Evolutionary conservation across 2,797 vertebrate genomes (phyloP).

Genomic region (Meriones psammophilus): DNA sequence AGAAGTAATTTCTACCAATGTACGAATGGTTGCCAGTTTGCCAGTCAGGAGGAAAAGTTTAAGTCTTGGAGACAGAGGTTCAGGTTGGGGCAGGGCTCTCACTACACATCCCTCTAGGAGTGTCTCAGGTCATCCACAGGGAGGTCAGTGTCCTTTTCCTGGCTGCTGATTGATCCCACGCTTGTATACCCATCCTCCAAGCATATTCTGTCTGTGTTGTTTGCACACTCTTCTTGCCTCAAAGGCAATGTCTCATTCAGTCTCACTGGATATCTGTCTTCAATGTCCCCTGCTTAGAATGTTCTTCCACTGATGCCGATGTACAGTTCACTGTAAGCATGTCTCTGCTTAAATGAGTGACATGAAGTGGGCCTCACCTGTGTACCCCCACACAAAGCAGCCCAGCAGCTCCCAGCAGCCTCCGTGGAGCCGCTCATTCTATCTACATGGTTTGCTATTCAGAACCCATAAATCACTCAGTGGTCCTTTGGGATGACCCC

Average conservation of each 20-base stretch:
- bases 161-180: neutral
- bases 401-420: neutral
- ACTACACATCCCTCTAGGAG: neutral
- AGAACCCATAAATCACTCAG: fast-evolving
- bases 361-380: neutral
- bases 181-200: fast-evolving
- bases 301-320: neutral
- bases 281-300: fast-evolving
- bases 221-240: neutral
- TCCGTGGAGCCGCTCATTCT: fast-evolving
- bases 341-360: neutral
- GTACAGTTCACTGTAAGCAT: neutral
- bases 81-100: too few relatives aligned
- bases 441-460: fast-evolving
- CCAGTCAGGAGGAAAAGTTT: fast-evolving
- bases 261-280: neutral
- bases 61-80: neutral
- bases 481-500: fast-evolving
- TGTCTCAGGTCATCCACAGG: neutral
- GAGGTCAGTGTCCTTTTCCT: fast-evolving
- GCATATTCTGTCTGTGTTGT: neutral
- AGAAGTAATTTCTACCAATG: neutral
- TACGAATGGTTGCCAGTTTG: neutral
- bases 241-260: fast-evolving
- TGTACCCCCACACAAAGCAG: fast-evolving